Base-by-base conservation (phyloP, 2,113 vertebrate genomes). In the Xenotilapia caudafasciata region DNA sequence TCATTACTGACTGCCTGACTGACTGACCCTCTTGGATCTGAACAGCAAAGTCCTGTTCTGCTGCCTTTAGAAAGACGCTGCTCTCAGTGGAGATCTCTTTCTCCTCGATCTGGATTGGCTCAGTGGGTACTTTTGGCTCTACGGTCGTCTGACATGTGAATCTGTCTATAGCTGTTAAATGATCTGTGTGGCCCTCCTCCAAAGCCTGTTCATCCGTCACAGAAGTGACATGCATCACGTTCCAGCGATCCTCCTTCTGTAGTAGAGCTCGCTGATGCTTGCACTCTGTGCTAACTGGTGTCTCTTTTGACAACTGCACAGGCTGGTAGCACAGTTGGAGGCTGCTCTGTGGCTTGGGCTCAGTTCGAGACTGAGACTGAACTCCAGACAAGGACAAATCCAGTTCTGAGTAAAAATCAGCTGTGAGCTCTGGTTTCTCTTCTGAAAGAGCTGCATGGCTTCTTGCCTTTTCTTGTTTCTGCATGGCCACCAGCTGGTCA, bases 11-110 rank as follows among this genome's bases (percentile, higher is more conserved):
- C 93, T 98, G 96, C 62, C 95, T 96, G 53, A 98, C 92, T 53
- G 96, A 95, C 89, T 97, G 97, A 38, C 96, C 96, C 90, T 98
- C 97, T 5, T 95, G 91, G 51, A 97, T 97, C 81, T 97, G 95
- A 89, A 95, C 94, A 47, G 97, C 97, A 94, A 97, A 97, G 90
- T 97, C 97, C 92, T 97, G 95, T 62, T 96, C 94, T 81, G 96
- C 87, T 79, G 94, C 95, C 86, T 97, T 93, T 79, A 98, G 93
- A 7, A 93, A 83, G 81, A 83, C 80, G 19, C 92, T 88, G 15
- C 86, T 97, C 94, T 98, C 97, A 54, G 97, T 95, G 19, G 96
- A 90, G 7, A 97, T 73, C 53, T 92, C 94, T 62, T 95, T 95
- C 83, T 95, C 94, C 83, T 92, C 96, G 10, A 96, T 92, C 79